Percentiles rank a stretch among this genome's conserved stretches.
phyloP scores from a whole-genome alignment of 2,797 vertebrate genomes.

The Pangasius sanitwongsei region DNA sequence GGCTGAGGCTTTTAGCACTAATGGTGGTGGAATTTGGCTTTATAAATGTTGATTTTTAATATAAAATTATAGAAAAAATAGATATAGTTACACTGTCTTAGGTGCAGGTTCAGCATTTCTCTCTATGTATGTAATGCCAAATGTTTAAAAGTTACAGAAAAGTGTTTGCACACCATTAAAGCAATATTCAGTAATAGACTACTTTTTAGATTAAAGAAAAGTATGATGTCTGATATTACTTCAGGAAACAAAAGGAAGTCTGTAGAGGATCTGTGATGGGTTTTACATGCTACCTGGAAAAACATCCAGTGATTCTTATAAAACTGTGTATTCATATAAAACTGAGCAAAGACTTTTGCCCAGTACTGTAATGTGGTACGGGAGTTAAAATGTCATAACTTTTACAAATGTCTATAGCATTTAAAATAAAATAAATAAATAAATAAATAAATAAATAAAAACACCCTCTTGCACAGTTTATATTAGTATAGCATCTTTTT shows the following conservation, averaged over 20 bases:
- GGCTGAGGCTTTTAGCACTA: background rate
- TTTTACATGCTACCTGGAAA: background rate
- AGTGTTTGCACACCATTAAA: no score
- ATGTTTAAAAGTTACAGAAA: no score
- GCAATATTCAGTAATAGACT: no score
- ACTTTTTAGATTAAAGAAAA: no score
- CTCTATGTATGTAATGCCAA: no score
- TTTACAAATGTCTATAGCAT: background rate
- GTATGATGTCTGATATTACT: background rate
- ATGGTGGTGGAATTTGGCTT: background rate
- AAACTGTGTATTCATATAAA: background rate
- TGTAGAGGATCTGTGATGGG: background rate
- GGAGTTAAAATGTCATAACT: background rate
- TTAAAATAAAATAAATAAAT: background rate
- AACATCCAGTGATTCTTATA: background rate
- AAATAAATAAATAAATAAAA: background rate
- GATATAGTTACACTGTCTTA: background rate
- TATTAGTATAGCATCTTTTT: background rate
- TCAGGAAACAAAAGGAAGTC: background rate
- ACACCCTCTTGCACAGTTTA: background rate
- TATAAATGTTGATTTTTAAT: no score
- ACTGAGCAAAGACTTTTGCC: background rate
- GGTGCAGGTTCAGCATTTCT: background rate
- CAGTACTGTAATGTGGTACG: background rate
- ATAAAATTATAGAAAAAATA: no score